Base-by-base conservation (phyloP, 2,888 invertebrate genomes). In the Mimumesa dahlbomi region DNA sequence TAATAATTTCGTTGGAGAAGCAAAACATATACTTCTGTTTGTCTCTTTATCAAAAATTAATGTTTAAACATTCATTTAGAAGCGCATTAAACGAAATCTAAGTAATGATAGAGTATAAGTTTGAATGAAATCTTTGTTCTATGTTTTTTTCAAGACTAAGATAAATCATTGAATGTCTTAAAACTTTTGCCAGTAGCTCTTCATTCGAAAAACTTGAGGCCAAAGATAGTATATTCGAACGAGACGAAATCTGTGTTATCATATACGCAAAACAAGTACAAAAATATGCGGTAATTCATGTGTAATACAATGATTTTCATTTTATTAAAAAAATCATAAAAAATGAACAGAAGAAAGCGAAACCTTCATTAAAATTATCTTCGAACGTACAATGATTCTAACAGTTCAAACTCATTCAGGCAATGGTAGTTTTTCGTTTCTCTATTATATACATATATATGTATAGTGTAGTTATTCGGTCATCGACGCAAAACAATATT, bases 331-430 rank as follows among this genome's bases (percentile, higher is more conserved):
- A 13, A 31, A n/a, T 46, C 3, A 42, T 19, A 13, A 34, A 52
- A 36, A 13, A 7, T 22, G 21, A 14, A n/a, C n/a, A 16, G 6
- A 52, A 43, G 13, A 25, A 11, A 57, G 21, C 22, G 19, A 2
- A 38, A 22, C 34, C 4, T 34, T 34, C n/a, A 25, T 7, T 31
- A 9, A 40, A 36, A 11, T 50, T 31, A 9, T 31, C 31, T 11
- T 14, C 11, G 6, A 36, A 54, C 34, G 36, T 9, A 6, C n/a
- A 16, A 1, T 50, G 18, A 13, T 31, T 56, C n/a, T 56, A 29
- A 22, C 43, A 57, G 9, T 29, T 66, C 45, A 45, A 34, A 49
- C 14, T 19, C 48, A 56, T 43, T 18, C 9, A 11, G n/a, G 42
- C 38, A 56, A 11, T 46, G 53, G n/a, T 13, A 22, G 21, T 45